phyloP scores from a whole-genome alignment of 2,888 invertebrate species.

The Polydrusus pterygomalis region DNA sequence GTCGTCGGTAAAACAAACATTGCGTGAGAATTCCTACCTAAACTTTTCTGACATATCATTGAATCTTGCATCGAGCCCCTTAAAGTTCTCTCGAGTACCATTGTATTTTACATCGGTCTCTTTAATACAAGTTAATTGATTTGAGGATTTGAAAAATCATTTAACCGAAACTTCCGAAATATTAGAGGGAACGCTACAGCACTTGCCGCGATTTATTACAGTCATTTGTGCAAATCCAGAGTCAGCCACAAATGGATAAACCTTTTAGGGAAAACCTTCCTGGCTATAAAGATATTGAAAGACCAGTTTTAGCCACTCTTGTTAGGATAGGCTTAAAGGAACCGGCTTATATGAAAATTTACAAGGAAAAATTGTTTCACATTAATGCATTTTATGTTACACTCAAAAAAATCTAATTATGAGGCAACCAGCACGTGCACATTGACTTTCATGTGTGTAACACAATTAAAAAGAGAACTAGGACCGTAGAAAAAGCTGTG shows the following conservation, averaged over 20 bases:
- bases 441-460: no score
- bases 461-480: no score
- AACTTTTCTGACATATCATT: no score
- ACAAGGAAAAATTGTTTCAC: neutral
- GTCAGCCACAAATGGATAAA: slow-evolving; percentile 24
- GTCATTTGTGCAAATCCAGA: slow-evolving; percentile 22
- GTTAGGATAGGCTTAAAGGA: slow-evolving; percentile 2
- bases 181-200: slow-evolving; percentile 10
- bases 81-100: no score
- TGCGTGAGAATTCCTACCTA: no score
- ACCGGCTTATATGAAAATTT: neutral
- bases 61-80: no score
- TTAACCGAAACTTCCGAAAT: slow-evolving; percentile 9
- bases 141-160: slow-evolving; percentile 10
- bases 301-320: slow-evolving; percentile 19
- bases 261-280: slow-evolving; percentile 19
- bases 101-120: no score
- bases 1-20: no score
- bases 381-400: no score
- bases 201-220: slow-evolving; percentile 8
- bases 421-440: no score
- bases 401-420: no score
- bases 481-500: no score
- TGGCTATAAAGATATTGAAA: slow-evolving; percentile 21
- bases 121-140: slow-evolving; percentile 12